Conservation (phyloP, 2,888 invertebrate genomes). For the Sminthurinus aureus region DNA sequence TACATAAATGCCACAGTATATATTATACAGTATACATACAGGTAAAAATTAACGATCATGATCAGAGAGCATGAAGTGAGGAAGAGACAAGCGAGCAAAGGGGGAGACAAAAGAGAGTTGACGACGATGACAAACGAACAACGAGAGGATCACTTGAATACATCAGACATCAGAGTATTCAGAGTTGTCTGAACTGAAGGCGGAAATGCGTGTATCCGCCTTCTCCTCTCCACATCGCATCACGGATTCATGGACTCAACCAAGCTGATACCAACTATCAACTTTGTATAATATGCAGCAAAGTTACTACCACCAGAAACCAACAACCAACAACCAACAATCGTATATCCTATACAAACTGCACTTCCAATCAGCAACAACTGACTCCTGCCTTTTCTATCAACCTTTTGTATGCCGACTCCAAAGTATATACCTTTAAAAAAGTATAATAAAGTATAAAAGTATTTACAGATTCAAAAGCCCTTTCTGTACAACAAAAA, state of each 20-base stretch:
- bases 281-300: not conserved
- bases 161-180: too few species aligned
- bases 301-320: not conserved
- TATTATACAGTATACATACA: not conserved
- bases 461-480: too few species aligned
- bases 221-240: slow-evolving; percentile 4
- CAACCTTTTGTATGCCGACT: too few species aligned
- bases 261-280: not conserved
- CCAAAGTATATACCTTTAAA: too few species aligned
- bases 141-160: slow-evolving; percentile 1
- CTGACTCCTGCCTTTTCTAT: too few species aligned
- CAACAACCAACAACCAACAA: too few species aligned
- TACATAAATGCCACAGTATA: too few species aligned
- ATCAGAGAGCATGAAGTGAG: slow-evolving; percentile 8
- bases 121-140: not conserved
- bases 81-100: not conserved
- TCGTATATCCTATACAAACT: not conserved
- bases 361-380: not conserved
- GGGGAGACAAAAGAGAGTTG: slow-evolving; percentile 13
- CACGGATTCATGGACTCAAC: not conserved
- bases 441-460: too few species aligned
- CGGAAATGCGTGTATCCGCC: slow-evolving; percentile 48
- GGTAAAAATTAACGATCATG: not conserved
- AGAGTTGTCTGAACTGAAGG: slow-evolving; percentile 19
- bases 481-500: too few species aligned